Evolutionary conservation across 2,113 vertebrate species (phyloP).

Genomic region (Sapayoa aenigma): DNA sequence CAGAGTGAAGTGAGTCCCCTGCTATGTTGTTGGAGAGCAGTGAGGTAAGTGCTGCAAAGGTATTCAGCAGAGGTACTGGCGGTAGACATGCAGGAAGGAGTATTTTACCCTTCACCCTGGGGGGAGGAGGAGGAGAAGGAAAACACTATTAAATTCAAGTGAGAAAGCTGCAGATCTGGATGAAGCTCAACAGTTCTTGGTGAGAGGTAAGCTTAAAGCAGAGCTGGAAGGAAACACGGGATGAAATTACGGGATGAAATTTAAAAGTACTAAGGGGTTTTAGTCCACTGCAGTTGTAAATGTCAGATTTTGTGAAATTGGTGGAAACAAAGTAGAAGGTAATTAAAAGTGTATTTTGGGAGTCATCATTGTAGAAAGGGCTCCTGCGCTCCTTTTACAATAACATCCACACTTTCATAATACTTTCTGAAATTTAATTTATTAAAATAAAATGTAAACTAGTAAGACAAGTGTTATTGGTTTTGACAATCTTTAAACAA

Average conservation of each 20-base stretch:
- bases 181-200: background rate
- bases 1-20: rapidly evolving
- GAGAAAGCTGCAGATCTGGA: background rate
- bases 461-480: background rate
- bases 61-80: background rate
- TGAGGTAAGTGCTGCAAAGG: background rate
- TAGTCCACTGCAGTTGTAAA: background rate
- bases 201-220: background rate
- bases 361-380: background rate
- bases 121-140: background rate
- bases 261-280: background rate
- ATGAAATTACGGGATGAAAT: background rate
- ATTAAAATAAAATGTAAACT: background rate
- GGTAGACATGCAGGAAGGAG: background rate
- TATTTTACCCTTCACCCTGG: background rate
- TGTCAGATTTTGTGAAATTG: background rate
- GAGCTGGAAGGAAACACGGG: background rate
- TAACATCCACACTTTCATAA: background rate
- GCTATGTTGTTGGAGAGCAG: background rate
- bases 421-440: background rate
- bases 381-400: background rate
- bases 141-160: background rate
- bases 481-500: background rate
- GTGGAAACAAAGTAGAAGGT: background rate
- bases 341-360: background rate